phyloP scores from a whole-genome alignment of 2,113 vertebrate species.

The Anoplopoma fimbria region DNA sequence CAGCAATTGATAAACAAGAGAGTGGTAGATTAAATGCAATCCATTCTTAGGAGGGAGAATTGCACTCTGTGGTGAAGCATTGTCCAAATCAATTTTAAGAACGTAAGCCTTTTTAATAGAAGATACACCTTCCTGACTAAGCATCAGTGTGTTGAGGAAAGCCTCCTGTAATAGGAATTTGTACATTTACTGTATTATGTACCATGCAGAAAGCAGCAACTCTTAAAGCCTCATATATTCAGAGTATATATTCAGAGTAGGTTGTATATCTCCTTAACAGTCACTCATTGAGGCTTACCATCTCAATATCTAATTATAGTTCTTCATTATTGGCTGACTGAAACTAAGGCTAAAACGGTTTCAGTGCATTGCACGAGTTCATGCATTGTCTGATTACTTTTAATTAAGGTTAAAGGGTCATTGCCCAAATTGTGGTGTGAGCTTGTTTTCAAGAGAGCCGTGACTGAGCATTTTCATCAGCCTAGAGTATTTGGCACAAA shows the following conservation, averaged over 20 bases:
- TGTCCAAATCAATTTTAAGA: slow-evolving; percentile 25
- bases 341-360: not conserved
- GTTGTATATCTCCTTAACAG: not conserved
- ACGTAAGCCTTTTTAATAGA: not conserved
- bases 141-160: not conserved
- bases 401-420: slow-evolving; percentile 27
- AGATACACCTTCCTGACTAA: not conserved
- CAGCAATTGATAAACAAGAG: slow-evolving; percentile 50
- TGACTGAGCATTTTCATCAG: slow-evolving; percentile 1
- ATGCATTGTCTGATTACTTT: slow-evolving; percentile 5
- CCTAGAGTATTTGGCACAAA: not conserved
- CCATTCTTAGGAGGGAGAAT: slow-evolving; percentile 21
- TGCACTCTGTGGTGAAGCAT: slow-evolving; percentile 25
- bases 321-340: slow-evolving; percentile 4
- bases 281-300: slow-evolving; percentile 9
- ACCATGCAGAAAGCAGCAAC: not conserved
- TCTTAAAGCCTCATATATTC: not conserved
- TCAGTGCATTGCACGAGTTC: slow-evolving; percentile 4
- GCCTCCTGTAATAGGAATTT: not conserved
- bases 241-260: not conserved
- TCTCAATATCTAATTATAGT: slow-evolving; percentile 30
- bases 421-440: not conserved
- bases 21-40: slow-evolving; percentile 42
- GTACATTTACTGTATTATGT: not conserved
- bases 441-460: not conserved